These are phyloP conservation scores for Oncorhynchus kisutch DNA, from an alignment of 2,113 vertebrate species.

Conservation along the genomic window DNA sequence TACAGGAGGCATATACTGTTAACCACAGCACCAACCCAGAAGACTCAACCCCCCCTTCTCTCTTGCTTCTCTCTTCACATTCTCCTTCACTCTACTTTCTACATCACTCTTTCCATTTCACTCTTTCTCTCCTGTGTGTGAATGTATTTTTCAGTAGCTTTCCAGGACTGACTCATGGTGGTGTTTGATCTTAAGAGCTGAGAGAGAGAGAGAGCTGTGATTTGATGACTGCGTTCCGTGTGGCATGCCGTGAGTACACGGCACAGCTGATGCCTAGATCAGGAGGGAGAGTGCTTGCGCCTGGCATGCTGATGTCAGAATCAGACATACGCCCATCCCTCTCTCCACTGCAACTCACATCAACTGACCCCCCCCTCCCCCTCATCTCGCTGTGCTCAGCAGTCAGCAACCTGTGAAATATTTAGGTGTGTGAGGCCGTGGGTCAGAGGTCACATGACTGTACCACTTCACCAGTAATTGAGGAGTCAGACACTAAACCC, in stretches of 20 bases:
- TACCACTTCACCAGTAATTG: background rate
- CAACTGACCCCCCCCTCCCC: background rate
- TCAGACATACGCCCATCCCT: background rate
- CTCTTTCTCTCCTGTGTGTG: background rate
- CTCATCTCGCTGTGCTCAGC: background rate
- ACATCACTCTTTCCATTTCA: background rate
- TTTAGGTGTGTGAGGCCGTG: background rate
- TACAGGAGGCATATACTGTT: background rate
- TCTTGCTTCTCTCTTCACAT: background rate
- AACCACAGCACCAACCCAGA: background rate
- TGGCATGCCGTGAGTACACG: no score
- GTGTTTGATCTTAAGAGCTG: no score
- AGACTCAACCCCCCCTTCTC: background rate
- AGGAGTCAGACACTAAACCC: background rate
- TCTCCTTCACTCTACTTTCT: background rate
- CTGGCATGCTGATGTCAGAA: no score
- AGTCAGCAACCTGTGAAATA: background rate
- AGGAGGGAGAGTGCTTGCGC: no score
- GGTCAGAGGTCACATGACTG: background rate
- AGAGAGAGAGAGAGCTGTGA: no score
- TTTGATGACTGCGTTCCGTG: no score
- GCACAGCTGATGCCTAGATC: no score
- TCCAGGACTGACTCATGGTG: background rate
- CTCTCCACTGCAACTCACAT: background rate
- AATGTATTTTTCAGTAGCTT: background rate